These are phyloP conservation scores for Amazona guildingii DNA, from an alignment of 2,113 vertebrate species.

Conservation along the genomic window DNA sequence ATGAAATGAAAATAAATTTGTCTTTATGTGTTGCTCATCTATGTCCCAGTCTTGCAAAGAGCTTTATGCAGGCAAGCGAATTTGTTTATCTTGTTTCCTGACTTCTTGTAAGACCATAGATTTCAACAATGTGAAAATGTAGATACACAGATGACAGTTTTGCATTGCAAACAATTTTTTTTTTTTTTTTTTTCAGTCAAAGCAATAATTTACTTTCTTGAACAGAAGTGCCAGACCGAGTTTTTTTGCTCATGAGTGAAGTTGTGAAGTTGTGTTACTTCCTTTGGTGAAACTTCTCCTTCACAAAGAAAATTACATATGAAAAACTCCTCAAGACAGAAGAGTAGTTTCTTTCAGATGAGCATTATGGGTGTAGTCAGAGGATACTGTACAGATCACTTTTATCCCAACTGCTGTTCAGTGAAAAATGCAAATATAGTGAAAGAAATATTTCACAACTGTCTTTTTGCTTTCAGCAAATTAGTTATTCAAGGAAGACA, in stretches of 20 bases:
- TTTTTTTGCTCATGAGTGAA: background rate
- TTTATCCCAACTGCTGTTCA: background rate
- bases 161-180: background rate
- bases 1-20: background rate
- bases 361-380: background rate
- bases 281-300: background rate
- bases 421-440: background rate
- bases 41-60: background rate
- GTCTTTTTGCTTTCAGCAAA: background rate
- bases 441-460: background rate
- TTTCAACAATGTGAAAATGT: slow-evolving; percentile 17
- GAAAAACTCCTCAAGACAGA: background rate
- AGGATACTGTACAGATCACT: background rate
- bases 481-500: background rate
- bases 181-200: background rate
- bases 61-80: background rate
- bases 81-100: slow-evolving; percentile 5
- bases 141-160: background rate
- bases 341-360: background rate
- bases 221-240: background rate
- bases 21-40: background rate
- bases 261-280: background rate
- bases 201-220: slow-evolving; percentile 4
- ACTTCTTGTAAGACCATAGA: background rate
- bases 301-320: background rate